phyloP scores from a whole-genome alignment of 2,888 invertebrate species.

The Dascillus cervinus region DNA sequence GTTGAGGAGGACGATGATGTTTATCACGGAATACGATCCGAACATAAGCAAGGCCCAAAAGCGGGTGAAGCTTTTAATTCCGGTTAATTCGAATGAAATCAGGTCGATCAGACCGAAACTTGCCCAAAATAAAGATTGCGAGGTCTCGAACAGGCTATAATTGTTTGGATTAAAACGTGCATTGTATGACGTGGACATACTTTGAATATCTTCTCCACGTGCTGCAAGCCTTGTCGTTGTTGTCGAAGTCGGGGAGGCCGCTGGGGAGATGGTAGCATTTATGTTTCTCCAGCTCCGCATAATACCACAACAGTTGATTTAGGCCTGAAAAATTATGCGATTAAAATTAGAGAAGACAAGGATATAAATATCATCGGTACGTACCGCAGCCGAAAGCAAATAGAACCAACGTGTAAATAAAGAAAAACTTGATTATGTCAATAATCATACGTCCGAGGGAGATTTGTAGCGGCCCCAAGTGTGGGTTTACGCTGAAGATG shows the following conservation, averaged over 20 bases:
- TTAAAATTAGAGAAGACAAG: conserved; percentile 1
- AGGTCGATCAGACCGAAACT: conserved; percentile 94
- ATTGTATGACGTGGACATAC: conserved; percentile 44
- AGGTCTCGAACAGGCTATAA: conserved; percentile 90
- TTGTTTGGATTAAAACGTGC: conserved; percentile 3
- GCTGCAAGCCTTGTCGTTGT: conserved; percentile 72
- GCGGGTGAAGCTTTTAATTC: conserved; percentile 91
- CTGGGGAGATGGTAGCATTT: conserved; percentile 73
- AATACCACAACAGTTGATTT: conserved; percentile 90
- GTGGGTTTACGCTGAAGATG: conserved; percentile 94
- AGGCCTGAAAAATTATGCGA: conserved; percentile 49
- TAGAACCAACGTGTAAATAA: conserved; percentile 84
- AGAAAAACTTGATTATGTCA: conserved; percentile 94
- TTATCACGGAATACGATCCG: conserved; percentile 95
- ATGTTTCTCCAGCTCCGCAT: conserved; percentile 79
- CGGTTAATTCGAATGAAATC: conserved; percentile 87
- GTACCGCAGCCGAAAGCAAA: conserved; percentile 95
- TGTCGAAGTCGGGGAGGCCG: conserved; percentile 76
- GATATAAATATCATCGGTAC: conserved; percentile 22
- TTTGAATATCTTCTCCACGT: conserved; percentile 87
- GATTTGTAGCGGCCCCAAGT: conserved; percentile 88
- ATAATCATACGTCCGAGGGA: conserved; percentile 90
- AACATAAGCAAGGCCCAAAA: conserved; percentile 98
- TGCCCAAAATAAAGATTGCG: conserved; percentile 97
- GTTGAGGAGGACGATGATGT: conserved; percentile 92